A percentile compares a stretch with the other conserved stretches of the same genome.
phyloP scores from a whole-genome alignment of 2,113 vertebrate species.

The Xerus inauris region DNA sequence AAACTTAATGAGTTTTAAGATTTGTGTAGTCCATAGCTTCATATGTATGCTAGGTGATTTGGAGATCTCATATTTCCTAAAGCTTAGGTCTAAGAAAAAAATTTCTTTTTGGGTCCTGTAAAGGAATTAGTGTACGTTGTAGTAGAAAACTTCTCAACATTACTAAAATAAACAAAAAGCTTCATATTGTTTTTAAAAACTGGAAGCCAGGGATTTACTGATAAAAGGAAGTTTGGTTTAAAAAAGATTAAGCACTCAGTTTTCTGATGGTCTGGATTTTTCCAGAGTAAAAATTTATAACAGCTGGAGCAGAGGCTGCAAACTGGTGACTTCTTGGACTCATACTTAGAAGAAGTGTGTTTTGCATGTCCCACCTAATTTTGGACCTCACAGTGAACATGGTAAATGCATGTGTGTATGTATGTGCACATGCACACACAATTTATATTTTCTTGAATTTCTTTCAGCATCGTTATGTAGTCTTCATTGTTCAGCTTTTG shows the following conservation, averaged over 20 bases:
- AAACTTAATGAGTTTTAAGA: slow-evolving; percentile 15
- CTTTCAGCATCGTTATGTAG: not conserved
- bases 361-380: not conserved
- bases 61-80: not conserved
- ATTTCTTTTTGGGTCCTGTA: not conserved
- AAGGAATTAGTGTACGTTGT: not conserved
- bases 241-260: not conserved
- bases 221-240: slow-evolving; percentile 10
- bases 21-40: not conserved
- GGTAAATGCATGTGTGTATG: too few species aligned
- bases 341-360: not conserved
- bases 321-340: not conserved
- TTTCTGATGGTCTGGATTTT: slow-evolving; percentile 17
- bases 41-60: not conserved
- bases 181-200: not conserved
- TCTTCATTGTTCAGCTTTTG: not conserved
- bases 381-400: not conserved
- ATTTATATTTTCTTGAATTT: slow-evolving; percentile 1
- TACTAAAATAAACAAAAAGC: not conserved
- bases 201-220: not conserved
- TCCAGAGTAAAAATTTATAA: not conserved
- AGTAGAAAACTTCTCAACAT: not conserved
- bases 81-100: not conserved
- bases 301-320: not conserved
- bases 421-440: not conserved